phyloP scores from a whole-genome alignment of 2,797 vertebrate species.

The Dermochelys coriacea region DNA sequence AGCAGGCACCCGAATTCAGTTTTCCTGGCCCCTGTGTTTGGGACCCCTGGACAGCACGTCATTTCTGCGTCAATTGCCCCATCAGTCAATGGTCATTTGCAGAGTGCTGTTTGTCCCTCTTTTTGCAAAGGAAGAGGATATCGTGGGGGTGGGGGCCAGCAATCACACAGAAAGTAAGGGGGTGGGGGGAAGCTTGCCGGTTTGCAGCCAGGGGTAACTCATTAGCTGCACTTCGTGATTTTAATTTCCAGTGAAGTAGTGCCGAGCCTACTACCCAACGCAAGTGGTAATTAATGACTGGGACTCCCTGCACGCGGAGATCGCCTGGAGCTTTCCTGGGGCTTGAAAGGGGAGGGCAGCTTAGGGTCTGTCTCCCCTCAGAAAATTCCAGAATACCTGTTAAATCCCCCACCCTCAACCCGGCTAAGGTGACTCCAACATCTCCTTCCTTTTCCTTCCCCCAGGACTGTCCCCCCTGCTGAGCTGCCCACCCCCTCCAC shows the following conservation, averaged over 20 bases:
- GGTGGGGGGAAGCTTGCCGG: rapidly evolving
- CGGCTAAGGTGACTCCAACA: not conserved
- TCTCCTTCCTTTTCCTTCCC: not conserved
- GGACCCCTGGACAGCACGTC: not conserved
- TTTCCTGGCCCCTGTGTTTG: not conserved
- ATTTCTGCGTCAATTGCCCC: not conserved
- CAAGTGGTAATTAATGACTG: rapidly evolving
- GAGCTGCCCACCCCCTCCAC: not conserved
- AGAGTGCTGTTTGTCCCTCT: too few species aligned
- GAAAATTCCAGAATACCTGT: not conserved
- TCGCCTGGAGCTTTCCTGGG: not conserved
- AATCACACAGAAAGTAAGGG: not conserved
- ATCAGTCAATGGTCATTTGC: not conserved
- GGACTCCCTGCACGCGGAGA: not conserved
- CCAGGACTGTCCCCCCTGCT: not conserved
- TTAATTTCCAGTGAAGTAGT: not conserved
- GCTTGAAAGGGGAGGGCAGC: not conserved
- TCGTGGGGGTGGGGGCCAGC: not conserved
- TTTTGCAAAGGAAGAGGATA: not conserved
- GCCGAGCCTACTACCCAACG: rapidly evolving
- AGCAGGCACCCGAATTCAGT: not conserved
- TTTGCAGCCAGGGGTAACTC: not conserved
- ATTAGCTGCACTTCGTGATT: rapidly evolving
- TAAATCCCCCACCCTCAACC: not conserved
- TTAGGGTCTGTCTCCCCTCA: rapidly evolving